Base-by-base conservation (phyloP, 1,140 invertebrate species). In the Calycopis cecrops region DNA sequence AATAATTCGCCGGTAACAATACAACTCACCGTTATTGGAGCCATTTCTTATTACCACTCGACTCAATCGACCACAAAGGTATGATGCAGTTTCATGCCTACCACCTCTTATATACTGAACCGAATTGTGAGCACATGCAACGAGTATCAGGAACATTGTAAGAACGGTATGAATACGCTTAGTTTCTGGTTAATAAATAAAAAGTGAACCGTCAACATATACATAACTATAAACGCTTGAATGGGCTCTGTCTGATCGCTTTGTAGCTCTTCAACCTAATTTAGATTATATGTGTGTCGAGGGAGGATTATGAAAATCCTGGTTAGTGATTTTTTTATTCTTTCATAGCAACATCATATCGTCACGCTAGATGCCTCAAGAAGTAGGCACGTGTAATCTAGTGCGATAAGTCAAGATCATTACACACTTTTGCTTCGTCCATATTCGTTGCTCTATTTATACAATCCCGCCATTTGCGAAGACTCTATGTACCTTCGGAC, bases 1-100 rank as follows among this genome's bases (percentile, higher is more conserved):
- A n/a, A n/a, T n/a, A n/a, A n/a, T n/a, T 52, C 37, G 59, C 52
- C 16, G 61, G 49, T 49, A 65, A 55, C 63, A 61, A 52, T 44
- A 53, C 16, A 34, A 2, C 59, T 62, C 55, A 62, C 60, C 52
- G 52, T 62, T 18, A 55, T 18, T 38, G 48, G 48, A 59, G 60
- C 58, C 60, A 62, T 62, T 58, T 51, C 33, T 10, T 50, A 21
- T 48, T 10, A 48, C 34, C 28, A 37, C 38, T 48, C 14, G 14
- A 35, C 10, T 28, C 18, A 51, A 40, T n/a, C 35, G 33, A 38
- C 47, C 48, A 14, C 21, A 51, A 12, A 50, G 40, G 17, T 49
- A 52, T 55, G 40, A 62, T 48, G 17, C 40, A 35, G 33, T 40
- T 38, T n/a, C n/a, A 33, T 14, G 52, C 55, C 48, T 57, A 37